Percentiles rank a stretch among this genome's conserved stretches.
Conservation (phyloP, 1,140 invertebrate genomes). For the Macrostomum lignano region DNA sequence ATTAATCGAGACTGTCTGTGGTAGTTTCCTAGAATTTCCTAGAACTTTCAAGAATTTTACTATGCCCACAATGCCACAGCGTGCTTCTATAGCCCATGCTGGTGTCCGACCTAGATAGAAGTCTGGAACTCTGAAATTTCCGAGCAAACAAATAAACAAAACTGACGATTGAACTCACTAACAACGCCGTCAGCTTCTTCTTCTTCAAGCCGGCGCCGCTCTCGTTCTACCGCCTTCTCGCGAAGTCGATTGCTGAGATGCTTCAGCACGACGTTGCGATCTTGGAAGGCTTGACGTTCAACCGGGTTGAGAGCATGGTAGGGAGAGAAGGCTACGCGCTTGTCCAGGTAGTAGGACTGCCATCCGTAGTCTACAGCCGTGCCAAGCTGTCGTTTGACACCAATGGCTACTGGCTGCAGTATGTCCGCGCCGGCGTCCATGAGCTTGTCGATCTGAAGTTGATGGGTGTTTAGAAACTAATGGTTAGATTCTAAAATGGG, state of each 20-base stretch:
- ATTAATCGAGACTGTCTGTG: too few relatives aligned
- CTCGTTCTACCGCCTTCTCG: slow-evolving; percentile 13
- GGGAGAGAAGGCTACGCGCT: slow-evolving; percentile 22
- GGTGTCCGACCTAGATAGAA: too few relatives aligned
- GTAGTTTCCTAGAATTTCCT: too few relatives aligned
- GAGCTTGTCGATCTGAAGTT: slow-evolving; percentile 23
- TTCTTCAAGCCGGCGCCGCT: slow-evolving; percentile 12
- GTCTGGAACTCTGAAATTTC: too few relatives aligned
- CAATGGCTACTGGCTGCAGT: slow-evolving; percentile 19
- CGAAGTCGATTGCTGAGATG: slow-evolving; percentile 20
- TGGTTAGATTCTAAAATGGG: too few relatives aligned
- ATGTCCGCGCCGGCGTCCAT: slow-evolving; percentile 17
- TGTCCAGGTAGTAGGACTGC: slow-evolving; percentile 24
- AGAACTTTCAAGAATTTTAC: too few relatives aligned
- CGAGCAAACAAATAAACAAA: too few relatives aligned
- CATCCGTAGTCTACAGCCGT: slow-evolving; percentile 27
- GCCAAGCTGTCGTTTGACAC: slow-evolving; percentile 16
- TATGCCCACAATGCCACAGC: too few relatives aligned
- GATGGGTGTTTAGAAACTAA: too few relatives aligned
- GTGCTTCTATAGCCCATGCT: too few relatives aligned
- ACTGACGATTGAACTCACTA: too few relatives aligned
- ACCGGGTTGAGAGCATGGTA: slow-evolving; percentile 23
- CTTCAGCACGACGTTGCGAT: slow-evolving; percentile 14
- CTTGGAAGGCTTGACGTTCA: slow-evolving; percentile 23
- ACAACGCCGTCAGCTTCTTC: slow-evolving; percentile 12